A percentile compares a stretch with the other conserved stretches of the same genome.
These are phyloP conservation scores for Cranoglanis bouderius DNA, from an alignment of 2,113 vertebrate genomes.

Conservation along the genomic window DNA sequence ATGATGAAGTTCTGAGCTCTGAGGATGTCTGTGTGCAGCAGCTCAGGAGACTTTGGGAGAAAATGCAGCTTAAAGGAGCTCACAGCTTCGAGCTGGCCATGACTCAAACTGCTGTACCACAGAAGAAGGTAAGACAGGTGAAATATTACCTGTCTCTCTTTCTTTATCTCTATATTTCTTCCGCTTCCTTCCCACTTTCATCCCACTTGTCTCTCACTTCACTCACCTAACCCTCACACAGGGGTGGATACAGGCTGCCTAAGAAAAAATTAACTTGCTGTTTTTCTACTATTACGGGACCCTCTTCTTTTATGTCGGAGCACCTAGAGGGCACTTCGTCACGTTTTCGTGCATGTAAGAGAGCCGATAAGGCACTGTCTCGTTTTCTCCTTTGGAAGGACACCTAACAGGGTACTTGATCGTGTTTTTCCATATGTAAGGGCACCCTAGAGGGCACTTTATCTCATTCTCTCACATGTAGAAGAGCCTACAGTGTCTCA, in stretches of 20 bases:
- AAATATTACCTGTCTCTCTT: not conserved
- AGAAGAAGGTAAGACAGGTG: constrained; percentile 79
- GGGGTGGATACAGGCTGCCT: not conserved
- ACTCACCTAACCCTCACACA: not conserved
- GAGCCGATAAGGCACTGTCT: not conserved
- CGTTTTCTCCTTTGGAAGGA: not conserved
- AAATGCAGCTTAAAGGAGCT: constrained; percentile 77
- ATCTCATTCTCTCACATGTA: not conserved
- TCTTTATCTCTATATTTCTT: not conserved
- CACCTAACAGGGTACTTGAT: not conserved
- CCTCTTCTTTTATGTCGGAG: not conserved
- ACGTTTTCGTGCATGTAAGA: not conserved
- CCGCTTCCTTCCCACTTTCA: too few species aligned
- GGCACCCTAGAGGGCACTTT: not conserved
- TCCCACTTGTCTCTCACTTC: not conserved
- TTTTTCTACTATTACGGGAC: not conserved
- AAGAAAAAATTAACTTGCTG: not conserved
- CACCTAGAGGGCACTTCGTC: not conserved
- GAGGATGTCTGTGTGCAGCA: constrained; percentile 77
- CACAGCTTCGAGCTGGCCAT: constrained; percentile 89
- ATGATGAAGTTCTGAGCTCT: constrained; percentile 78
- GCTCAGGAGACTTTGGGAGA: constrained; percentile 86
- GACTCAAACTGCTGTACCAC: constrained; percentile 80
- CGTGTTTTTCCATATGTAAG: not conserved
- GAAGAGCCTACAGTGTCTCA: not conserved